phyloP scores from a whole-genome alignment of 2,113 vertebrate species.

The Furnarius figulus region DNA sequence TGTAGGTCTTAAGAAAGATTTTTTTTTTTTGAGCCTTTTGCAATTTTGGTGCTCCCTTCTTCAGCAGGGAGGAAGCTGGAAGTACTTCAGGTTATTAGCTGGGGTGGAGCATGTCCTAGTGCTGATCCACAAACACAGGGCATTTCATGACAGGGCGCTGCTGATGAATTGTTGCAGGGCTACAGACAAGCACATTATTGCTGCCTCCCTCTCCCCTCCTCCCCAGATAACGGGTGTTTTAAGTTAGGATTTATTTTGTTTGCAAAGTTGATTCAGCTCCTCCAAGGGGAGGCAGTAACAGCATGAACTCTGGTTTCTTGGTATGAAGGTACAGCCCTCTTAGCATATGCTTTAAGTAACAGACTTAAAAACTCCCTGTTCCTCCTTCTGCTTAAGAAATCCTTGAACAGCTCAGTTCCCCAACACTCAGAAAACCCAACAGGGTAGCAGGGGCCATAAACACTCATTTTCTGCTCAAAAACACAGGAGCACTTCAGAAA shows the following conservation, averaged over 20 bases:
- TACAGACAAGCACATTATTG: background rate
- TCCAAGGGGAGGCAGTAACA: background rate
- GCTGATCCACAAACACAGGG: background rate
- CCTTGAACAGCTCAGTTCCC: background rate
- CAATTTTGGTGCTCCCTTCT: background rate
- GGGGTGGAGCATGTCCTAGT: background rate
- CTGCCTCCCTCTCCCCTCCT: background rate
- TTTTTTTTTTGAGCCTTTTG: background rate
- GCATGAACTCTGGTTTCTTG: background rate
- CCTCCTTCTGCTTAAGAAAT: background rate
- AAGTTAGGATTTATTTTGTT: background rate
- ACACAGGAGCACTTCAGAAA: background rate
- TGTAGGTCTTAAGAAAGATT: background rate
- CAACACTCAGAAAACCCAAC: background rate
- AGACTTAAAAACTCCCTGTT: background rate
- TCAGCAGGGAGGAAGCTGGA: background rate
- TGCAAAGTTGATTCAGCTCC: background rate
- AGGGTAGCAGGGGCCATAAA: background rate
- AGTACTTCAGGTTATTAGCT: background rate
- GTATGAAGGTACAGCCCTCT: background rate
- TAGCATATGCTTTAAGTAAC: background rate
- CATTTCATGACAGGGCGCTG: background rate
- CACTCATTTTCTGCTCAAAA: background rate
- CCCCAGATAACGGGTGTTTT: background rate
- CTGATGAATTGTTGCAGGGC: background rate